Evolutionary conservation across 2,797 vertebrate genomes (phyloP).

Genomic region (Syngnathus acus): DNA sequence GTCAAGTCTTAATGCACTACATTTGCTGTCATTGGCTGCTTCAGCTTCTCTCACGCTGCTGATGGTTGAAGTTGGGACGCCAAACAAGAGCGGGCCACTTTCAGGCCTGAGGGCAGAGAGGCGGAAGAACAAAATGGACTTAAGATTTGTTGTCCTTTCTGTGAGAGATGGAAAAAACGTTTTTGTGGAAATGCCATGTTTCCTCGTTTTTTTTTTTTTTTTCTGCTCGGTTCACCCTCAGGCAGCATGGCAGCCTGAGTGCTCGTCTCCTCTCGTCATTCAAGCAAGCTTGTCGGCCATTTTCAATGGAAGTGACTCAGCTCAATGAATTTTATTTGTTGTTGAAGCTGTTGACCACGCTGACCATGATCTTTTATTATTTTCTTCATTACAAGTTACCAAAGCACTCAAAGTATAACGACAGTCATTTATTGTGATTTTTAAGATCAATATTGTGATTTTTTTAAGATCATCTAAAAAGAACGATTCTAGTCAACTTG

Average conservation of each 20-base stretch:
- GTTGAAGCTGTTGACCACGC: background rate
- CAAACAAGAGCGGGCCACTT: constrained; percentile 7
- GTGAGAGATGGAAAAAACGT: background rate
- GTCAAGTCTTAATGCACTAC: constrained; percentile 49
- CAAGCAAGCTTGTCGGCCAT: background rate
- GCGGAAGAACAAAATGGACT: constrained; percentile 26
- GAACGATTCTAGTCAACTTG: constrained; percentile 31
- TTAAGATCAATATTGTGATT: background rate
- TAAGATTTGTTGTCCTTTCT: background rate
- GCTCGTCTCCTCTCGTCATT: constrained; percentile 47
- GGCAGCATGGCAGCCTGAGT: constrained; percentile 43
- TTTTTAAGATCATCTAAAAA: constrained; percentile 31
- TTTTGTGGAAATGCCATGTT: constrained; percentile 11
- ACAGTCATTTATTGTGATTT: background rate
- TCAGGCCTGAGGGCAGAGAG: constrained; percentile 34
- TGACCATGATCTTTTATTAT: background rate
- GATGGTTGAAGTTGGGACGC: constrained; percentile 32
- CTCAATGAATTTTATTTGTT: background rate
- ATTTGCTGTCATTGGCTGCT: constrained; percentile 35
- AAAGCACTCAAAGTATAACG: background rate
- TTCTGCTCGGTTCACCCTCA: constrained; percentile 18
- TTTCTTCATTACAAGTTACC: background rate
- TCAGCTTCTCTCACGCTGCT: constrained; percentile 21
- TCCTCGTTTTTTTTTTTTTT: background rate
- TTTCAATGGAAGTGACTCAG: background rate